Evolutionary conservation across 2,113 vertebrate species (phyloP).

Genomic region (Actinemys pallida): DNA sequence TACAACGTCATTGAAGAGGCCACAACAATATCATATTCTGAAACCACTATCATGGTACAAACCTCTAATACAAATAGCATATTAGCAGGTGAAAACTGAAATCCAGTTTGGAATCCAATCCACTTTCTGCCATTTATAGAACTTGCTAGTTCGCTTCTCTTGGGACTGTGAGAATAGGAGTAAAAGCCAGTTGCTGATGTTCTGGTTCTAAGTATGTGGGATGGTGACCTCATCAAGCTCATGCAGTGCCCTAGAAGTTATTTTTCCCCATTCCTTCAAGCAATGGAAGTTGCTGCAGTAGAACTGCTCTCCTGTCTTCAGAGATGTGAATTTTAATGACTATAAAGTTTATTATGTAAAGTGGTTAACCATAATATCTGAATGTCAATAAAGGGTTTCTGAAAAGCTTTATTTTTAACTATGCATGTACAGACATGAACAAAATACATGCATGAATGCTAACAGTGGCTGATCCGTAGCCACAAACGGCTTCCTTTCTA

Average conservation of each 20-base stretch:
- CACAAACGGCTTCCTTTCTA: neutral
- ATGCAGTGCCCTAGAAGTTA: constrained; percentile 13
- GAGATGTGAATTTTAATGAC: constrained; percentile 45
- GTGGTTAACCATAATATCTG: constrained; percentile 32
- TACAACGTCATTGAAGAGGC: neutral
- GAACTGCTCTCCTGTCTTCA: constrained; percentile 27
- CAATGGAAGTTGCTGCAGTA: constrained; percentile 47
- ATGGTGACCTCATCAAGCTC: constrained; percentile 51
- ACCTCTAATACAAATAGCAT: neutral
- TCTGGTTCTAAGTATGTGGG: constrained; percentile 5
- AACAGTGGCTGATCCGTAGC: neutral
- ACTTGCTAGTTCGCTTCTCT: constrained; percentile 10
- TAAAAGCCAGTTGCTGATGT: neutral
- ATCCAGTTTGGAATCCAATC: constrained; percentile 20
- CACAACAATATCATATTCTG: neutral
- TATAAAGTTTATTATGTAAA: constrained; percentile 53
- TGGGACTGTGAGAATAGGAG: constrained; percentile 15
- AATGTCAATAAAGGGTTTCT: constrained; percentile 49
- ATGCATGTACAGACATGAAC: neutral
- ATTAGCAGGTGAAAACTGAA: constrained; percentile 4
- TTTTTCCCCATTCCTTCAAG: constrained; percentile 19
- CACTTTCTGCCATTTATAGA: constrained; percentile 1
- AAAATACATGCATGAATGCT: neutral
- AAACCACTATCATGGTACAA: constrained; percentile 17
- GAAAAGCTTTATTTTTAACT: neutral